Evolutionary conservation across 2,888 invertebrate species (phyloP).

Genomic region (Pteria penguin): DNA sequence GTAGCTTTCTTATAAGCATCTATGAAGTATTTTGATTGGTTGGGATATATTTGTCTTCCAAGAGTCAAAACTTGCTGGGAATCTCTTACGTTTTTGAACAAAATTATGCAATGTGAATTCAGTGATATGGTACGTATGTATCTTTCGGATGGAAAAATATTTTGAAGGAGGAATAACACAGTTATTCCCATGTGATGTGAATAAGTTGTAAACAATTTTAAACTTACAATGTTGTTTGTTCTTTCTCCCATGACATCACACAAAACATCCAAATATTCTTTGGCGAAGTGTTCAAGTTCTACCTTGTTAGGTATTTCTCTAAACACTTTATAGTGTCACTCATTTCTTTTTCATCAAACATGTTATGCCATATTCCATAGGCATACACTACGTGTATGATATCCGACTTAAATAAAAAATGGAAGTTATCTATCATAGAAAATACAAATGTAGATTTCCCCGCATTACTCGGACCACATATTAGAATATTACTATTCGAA

Average conservation of each 20-base stretch:
- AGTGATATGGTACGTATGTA: slow-evolving; percentile 7
- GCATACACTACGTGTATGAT: slow-evolving; percentile 4
- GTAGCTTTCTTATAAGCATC: slow-evolving; percentile 17
- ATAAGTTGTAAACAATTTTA: slow-evolving; percentile 32
- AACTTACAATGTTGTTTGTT: neutral
- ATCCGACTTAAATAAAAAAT: neutral
- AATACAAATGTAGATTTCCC: slow-evolving; percentile 12
- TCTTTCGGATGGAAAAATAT: slow-evolving; percentile 27
- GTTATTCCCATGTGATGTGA: slow-evolving; percentile 36
- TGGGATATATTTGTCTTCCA: slow-evolving; percentile 25
- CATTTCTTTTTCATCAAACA: slow-evolving; percentile 15
- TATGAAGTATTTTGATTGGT: slow-evolving; percentile 11
- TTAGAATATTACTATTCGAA: slow-evolving; percentile 3
- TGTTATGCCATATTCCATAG: slow-evolving; percentile 7
- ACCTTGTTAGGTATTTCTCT: slow-evolving; percentile 33
- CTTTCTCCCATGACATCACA: slow-evolving; percentile 37
- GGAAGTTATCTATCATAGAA: neutral
- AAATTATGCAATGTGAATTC: slow-evolving; percentile 19
- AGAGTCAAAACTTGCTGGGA: slow-evolving; percentile 12
- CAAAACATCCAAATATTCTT: slow-evolving; percentile 22
- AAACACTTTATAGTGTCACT: slow-evolving; percentile 15
- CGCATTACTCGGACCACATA: neutral
- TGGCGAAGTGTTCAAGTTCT: slow-evolving; percentile 22
- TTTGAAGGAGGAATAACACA: slow-evolving; percentile 23
- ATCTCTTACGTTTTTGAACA: slow-evolving; percentile 24